Evolutionary conservation across 23 tunicate genomes (phyloP), one percentile per base, ranked within the genome.

Genomic region (Halocynthia roretzi): DNA sequence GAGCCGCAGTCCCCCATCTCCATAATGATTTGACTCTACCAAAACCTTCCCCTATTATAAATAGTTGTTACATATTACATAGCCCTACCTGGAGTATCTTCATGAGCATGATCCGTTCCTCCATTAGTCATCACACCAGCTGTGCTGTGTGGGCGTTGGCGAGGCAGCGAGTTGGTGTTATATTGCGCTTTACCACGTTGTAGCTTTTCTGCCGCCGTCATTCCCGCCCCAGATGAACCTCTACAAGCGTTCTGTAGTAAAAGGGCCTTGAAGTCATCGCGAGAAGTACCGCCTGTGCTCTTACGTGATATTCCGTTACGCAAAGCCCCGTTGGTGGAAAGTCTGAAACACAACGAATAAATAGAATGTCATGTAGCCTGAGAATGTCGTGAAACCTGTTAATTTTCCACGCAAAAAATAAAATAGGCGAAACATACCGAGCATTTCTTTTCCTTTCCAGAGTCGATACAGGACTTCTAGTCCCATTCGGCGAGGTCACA

Each of bases 201-300:
- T 8, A 89, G 75, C 64, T 89, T 89, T 54, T 89, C 96, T 0
- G 96, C 61, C 6, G 96, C 96, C n/a, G 84, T 78, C 96, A 89
- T 89, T 65, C 83, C 84, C 15, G 83, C 62, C 12, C 93, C 86
- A 15, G 86, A 64, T 6, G 64, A 70, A 0, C 87, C 57, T 62
- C 93, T 87, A 68, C 93, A 75, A 9, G 92, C 72, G 65, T 74
- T 86, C 64, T 92, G 98, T 6, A 92, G 79, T 31, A 92, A 62
- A 50, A 92, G 81, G 15, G 98, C 92, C 75, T 92, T 92, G 65
- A 92, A 92, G 76, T 92, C 98, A 49, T 92, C 88, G 10, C 92
- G 66, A 6, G 89, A 81, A 5, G 92, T 85, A 18, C 71, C 71
- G 8, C 78, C 78, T 14, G 64, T 74, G 78, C 78, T 74, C 4